Evolutionary conservation across 2,888 invertebrate genomes (phyloP).

Genomic region (Molanna angustata): DNA sequence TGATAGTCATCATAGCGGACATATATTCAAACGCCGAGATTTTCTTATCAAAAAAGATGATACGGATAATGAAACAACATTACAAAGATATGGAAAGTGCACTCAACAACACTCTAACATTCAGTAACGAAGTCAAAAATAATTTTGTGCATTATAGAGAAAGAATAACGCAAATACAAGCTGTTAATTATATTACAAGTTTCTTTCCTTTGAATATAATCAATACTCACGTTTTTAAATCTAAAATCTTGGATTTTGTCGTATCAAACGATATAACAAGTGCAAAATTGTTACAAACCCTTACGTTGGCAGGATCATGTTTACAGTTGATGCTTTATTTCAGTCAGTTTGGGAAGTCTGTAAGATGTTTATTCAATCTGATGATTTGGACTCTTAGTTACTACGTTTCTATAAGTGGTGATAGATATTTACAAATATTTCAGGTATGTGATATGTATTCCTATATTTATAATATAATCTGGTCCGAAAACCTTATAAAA

Average conservation of each 20-base stretch:
- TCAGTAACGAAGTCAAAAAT: too few relatives aligned
- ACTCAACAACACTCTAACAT: background rate
- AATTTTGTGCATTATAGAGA: too few relatives aligned
- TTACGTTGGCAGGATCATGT: background rate
- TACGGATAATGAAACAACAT: conserved; percentile 19
- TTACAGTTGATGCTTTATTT: background rate
- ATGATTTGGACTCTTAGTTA: conserved; percentile 15
- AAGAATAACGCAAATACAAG: too few relatives aligned
- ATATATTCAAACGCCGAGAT: conserved; percentile 20
- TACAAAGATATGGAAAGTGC: conserved; percentile 7
- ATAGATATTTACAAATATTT: conserved; percentile 22
- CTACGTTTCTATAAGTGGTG: conserved; percentile 18
- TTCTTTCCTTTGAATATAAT: too few relatives aligned
- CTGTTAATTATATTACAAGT: too few relatives aligned
- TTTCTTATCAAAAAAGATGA: conserved; percentile 25
- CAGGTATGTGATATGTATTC: conserved; percentile 28
- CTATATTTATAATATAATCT: too few relatives aligned
- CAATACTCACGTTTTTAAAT: too few relatives aligned
- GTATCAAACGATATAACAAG: too few relatives aligned
- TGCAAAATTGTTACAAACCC: background rate
- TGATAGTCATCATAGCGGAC: conserved; percentile 15
- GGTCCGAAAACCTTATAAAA: too few relatives aligned
- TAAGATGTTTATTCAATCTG: conserved; percentile 20
- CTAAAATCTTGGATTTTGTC: too few relatives aligned
- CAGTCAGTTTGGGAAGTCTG: conserved; percentile 15